phyloP scores from a whole-genome alignment of 2,888 invertebrate genomes.

The Tridacna crocea region DNA sequence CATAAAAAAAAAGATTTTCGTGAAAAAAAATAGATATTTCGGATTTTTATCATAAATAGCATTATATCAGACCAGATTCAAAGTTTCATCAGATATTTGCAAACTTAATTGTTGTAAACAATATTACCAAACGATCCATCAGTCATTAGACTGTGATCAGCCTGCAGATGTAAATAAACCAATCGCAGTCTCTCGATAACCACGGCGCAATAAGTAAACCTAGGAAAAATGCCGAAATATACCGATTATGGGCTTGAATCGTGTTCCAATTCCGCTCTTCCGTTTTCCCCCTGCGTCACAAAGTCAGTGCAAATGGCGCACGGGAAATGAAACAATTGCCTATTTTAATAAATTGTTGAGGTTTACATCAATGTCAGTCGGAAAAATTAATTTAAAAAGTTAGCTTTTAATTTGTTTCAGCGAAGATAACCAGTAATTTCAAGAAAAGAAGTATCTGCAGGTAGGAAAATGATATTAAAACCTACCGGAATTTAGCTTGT shows the following conservation, averaged over 20 bases:
- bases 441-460: neutral
- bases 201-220: neutral
- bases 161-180: constrained; percentile 2
- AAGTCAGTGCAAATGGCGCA: constrained; percentile 62
- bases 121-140: too few relatives aligned
- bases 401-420: constrained; percentile 19
- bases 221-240: neutral
- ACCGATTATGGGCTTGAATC: neutral
- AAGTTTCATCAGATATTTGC: too few relatives aligned
- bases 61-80: too few relatives aligned
- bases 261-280: constrained; percentile 53
- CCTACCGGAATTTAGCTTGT: constrained; percentile 16
- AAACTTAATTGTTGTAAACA: too few relatives aligned
- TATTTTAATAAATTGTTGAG: neutral
- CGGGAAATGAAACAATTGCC: constrained; percentile 17
- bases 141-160: neutral
- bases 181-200: constrained; percentile 3
- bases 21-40: too few relatives aligned
- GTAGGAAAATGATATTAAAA: constrained; percentile 6
- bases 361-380: neutral
- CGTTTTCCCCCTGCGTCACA: constrained; percentile 35
- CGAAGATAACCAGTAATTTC: neutral
- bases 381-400: neutral
- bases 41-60: too few relatives aligned
- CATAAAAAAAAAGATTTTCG: constrained; percentile 23